Base-by-base conservation (phyloP, 2,888 invertebrate species). In the Schizaphis graminum region DNA sequence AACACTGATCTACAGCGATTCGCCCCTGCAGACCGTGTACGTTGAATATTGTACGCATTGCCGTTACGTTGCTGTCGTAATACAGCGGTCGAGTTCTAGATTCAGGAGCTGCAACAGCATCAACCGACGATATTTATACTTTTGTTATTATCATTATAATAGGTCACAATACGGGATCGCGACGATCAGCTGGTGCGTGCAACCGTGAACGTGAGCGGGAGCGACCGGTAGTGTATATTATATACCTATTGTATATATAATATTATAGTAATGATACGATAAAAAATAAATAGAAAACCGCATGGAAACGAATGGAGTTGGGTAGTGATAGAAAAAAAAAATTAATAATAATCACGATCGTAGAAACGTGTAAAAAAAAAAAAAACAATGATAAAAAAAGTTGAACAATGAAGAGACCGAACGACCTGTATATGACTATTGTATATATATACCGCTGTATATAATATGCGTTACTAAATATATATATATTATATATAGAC, bases 81-180 rank as follows among this genome's bases (percentile, higher is more conserved):
- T 77, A 77, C 8, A 7, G 35, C 7, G 35, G 16, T 77, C 35
- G 8, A 35, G 77, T 77, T 35, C 77, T 41, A 77, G 35, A 77
- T 35, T 21, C 21, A 77, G 7, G 35, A 77, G 21, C 77, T 21
- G 77, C 35, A 77, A 77, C 77, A 77, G 77, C 77, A 77, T 35
- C 77, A 21, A 35, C 35, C 16, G 35, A 35, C 8, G 35, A 35
- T 77, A 77, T n/a, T 13, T 67, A 67, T 35, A 77, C 21, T 77
- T 77, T 35, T 35, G 35, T 77, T 77, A 77, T 77, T 77, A 77
- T 77, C 35, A 77, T 35, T 35, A 35, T 77, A 35, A 86, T 61
- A 91, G 91, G 84, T 91, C 91, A 91, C 84, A 56, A 89, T 56
- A 84, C 91, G 91, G 91, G 91, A 91, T 84, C 91, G 91, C 84